Base-by-base conservation (phyloP, 2,888 invertebrate genomes). In the Stenodera caucasica region DNA sequence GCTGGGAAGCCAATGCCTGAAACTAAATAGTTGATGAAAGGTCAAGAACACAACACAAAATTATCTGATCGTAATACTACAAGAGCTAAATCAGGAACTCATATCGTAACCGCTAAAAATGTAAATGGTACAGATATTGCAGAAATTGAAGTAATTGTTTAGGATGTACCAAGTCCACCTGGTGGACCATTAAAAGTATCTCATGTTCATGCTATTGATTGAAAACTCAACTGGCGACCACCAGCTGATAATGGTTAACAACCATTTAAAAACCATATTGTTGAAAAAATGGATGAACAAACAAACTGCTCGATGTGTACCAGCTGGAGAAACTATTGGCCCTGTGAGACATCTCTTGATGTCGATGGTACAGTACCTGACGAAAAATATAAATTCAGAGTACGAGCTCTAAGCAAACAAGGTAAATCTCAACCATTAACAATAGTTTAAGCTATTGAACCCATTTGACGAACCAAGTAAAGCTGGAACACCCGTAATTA, bases 371-470 rank as follows among this genome's bases (percentile, higher is more conserved):
- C 99, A 0, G 88, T 87, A 40, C 96, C 96, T 0, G 96, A 95
- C 68, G 96, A 97, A 76, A 96, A 95, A 79, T 99, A 98, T 83
- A 97, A 98, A 83, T 99, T 98, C 86, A 85, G 98, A 58, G 98
- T 99, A 0, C 88, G 93, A 60, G 98, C 98, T 26, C 95, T 96
- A 57, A 99, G 99, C 79, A 92, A 94, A 78, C 97, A 97, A 84
- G 99, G 99, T 61, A 90, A 90, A 78, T 97, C 98, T 9, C 97
- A 98, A 74, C 98, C 98, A 1, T 84, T 98, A 21, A 91, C 93
- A 0, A 91, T 95, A 0, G 86, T 89, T 2, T 90, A 93, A 79
- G 85, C 92, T 1, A 92, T 92, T 56, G 91, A 94, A 99, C 89
- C 98, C 98, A 52, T 99, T 92, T 82, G 94, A 90, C 72, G 86